Percentiles rank a stretch among this genome's conserved stretches.
Evolutionary conservation across 2,113 vertebrate genomes (phyloP).

Genomic region (Petroica traversi): DNA sequence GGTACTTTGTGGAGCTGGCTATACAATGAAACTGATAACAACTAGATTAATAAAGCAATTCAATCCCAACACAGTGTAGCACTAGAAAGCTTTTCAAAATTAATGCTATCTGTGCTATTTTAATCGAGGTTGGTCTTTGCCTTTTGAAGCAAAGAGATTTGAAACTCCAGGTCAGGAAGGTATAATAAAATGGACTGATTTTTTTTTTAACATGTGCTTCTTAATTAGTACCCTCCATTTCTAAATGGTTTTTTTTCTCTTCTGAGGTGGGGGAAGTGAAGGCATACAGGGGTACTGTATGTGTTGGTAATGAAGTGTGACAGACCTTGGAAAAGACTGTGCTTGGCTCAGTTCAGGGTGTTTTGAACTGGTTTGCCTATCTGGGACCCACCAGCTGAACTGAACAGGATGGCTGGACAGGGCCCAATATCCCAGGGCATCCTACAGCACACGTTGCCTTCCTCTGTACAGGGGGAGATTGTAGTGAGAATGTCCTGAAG

Average conservation of each 20-base stretch:
- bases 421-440: neutral
- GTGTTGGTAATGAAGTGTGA: neutral
- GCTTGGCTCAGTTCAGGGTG: neutral
- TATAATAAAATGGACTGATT: conserved; percentile 42
- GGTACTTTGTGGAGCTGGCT: conserved; percentile 39
- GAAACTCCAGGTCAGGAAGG: conserved; percentile 51
- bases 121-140: conserved; percentile 66
- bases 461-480: neutral
- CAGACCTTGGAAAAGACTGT: neutral
- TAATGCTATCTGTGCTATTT: conserved; percentile 56
- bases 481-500: neutral
- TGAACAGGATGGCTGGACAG: neutral
- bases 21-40: conserved; percentile 68
- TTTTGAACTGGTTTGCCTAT: neutral
- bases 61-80: conserved; percentile 34
- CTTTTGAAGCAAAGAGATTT: conserved; percentile 65
- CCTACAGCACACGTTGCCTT: accelerated
- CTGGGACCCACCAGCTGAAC: neutral
- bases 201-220: neutral
- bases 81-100: conserved; percentile 66
- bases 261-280: neutral
- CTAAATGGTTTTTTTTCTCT: conserved; percentile 20
- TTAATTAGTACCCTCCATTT: conserved; percentile 53
- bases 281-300: neutral
- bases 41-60: conserved; percentile 66